These are phyloP conservation scores for Amblyopsis hoosieri DNA, from an alignment of 2,797 vertebrate species.

Conservation along the genomic window DNA sequence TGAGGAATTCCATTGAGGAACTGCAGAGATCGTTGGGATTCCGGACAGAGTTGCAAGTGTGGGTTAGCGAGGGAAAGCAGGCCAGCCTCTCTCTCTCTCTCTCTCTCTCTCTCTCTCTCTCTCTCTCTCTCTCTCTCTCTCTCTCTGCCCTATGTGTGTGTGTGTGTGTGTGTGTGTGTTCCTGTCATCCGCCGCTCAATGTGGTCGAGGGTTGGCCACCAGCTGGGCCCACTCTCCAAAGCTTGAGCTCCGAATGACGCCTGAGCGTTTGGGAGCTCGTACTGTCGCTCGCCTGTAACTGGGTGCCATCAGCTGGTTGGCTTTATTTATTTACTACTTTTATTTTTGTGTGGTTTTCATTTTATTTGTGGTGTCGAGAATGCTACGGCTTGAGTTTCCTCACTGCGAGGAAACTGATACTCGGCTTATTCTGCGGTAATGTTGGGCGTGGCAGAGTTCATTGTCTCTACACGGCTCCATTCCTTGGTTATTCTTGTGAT, in stretches of 20 bases:
- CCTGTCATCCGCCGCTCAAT: constrained; percentile 37
- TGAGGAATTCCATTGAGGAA: constrained; percentile 77
- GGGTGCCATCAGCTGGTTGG: no score
- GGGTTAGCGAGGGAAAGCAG: constrained; percentile 38
- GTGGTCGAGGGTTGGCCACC: constrained; percentile 14
- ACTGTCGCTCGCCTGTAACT: neutral
- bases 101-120: neutral
- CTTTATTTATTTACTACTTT: neutral
- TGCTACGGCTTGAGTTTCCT: constrained; percentile 1
- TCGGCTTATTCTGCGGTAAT: constrained; percentile 20
- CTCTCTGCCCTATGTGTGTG: no score
- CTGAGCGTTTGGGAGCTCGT: constrained; percentile 1
- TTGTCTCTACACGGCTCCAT: constrained; percentile 13
- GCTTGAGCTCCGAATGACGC: constrained; percentile 9
- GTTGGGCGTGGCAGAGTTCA: constrained; percentile 35
- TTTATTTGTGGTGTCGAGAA: neutral
- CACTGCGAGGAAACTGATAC: constrained; percentile 5
- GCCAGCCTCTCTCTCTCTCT: neutral
- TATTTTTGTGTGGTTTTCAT: neutral
- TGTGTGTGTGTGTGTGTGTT: neutral
- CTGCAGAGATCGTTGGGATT: constrained; percentile 76
- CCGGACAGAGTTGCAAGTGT: constrained; percentile 59
- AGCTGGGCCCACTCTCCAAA: constrained; percentile 12
- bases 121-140: neutral
- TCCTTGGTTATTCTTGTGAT: neutral